phyloP scores from a whole-genome alignment of 2,888 invertebrate genomes.

The Phortica magna region DNA sequence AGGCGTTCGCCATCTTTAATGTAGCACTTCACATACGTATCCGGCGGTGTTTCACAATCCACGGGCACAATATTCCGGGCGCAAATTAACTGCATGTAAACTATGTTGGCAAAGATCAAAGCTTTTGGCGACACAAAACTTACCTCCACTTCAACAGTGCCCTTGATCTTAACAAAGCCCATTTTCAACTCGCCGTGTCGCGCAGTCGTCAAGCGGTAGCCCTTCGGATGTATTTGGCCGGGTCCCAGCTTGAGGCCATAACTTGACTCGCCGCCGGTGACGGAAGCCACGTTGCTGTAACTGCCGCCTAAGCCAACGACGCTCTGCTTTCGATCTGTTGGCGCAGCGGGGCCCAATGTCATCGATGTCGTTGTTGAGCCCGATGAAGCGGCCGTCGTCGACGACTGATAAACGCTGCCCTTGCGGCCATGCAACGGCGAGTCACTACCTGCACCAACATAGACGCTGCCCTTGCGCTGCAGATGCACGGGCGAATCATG shows the following conservation, averaged over 20 bases:
- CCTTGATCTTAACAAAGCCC: constrained; percentile 93
- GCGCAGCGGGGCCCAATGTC: constrained; percentile 45
- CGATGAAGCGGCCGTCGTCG: constrained; percentile 44
- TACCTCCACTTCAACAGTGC: constrained; percentile 92
- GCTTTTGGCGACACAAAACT: constrained; percentile 42
- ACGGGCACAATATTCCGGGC: constrained; percentile 85
- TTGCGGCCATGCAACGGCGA: neutral
- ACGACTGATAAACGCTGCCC: constrained; percentile 56
- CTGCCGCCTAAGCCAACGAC: constrained; percentile 62
- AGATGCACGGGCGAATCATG: constrained; percentile 43
- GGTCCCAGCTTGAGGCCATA: constrained; percentile 87
- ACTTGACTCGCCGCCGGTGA: constrained; percentile 72
- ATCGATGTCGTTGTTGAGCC: neutral
- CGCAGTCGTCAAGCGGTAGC: constrained; percentile 84
- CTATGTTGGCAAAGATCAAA: neutral
- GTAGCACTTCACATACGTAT: constrained; percentile 96
- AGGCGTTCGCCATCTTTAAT: constrained; percentile 92
- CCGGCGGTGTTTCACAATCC: constrained; percentile 86
- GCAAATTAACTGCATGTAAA: constrained; percentile 80
- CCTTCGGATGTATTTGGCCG: constrained; percentile 89
- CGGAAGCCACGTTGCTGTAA: constrained; percentile 60
- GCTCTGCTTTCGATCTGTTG: constrained; percentile 66
- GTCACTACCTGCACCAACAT: constrained; percentile 15
- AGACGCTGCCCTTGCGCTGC: constrained; percentile 56
- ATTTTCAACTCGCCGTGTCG: constrained; percentile 90